Base-by-base conservation (phyloP, 2,888 invertebrate species). In the Phortica magna region DNA sequence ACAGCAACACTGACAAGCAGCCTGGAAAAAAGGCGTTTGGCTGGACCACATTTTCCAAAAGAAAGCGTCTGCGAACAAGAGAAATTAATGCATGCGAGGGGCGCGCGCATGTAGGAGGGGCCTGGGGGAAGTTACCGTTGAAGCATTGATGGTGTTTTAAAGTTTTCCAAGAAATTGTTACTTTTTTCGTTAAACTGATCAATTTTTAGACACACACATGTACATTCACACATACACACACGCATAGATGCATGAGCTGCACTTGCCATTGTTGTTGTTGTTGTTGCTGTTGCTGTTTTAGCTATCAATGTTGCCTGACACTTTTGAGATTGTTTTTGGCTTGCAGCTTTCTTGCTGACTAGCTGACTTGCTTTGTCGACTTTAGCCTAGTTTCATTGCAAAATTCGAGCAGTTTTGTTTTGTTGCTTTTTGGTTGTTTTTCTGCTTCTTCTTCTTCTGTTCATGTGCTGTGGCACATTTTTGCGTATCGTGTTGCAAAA, bases 1-100 rank as follows among this genome's bases (percentile, higher is more conserved):
- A 65, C 41, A 41, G 39, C 41, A 71, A 55, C 14, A 53, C 31
- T 71, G 70, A 71, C 39, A 55, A 53, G 70, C 31, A 71, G 70
- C 55, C 67, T 55, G 19, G 17, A 43, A 31, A 71, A 71, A 71
- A 55, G 70, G 75, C 71, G 72, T 78, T 77, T 81, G 82, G 81
- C 85, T 88, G 84, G 82, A 87, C 89, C 87, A 88, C 88, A 89
- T 89, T 89, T 89, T 88, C 88, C 82, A 57, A 89, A 82, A 88
- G 88, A 89, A 89, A 89, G 88, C 87, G 84, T 77, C 43, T 43
- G 65, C 79, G 77, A 19, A 76, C 78, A 77, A 83, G 83, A 81
- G 80, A 83, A 84, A 84, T 80, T 83, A 81, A 84, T 84, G 83
- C 80, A 81, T 14, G 57, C 41, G 67, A 59, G 31, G 65, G 22